Evolutionary conservation across 2,797 vertebrate species (phyloP), one percentile per base, ranked within the genome.

Genomic region (Gallinago stenura): DNA sequence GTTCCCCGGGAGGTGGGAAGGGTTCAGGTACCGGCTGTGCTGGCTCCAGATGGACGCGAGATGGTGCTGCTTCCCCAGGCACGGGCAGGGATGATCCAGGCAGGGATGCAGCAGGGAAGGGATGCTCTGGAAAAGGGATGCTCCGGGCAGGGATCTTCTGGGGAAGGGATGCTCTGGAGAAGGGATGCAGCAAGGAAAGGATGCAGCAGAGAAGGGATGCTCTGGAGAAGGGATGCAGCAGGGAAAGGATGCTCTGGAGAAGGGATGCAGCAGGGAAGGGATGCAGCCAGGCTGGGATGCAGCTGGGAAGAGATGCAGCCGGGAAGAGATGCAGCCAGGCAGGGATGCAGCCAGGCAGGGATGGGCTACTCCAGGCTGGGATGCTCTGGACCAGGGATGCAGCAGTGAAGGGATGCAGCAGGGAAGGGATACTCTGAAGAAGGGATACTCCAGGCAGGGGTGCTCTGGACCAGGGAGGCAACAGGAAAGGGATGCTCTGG

Each of bases 41-140:
- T 62, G 3, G 92, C 92, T 62, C 3, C 50, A 22, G 43, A 50
- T 6, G 3, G 22, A 83, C 98, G 28, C 97, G 70, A 97, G 98
- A 77, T 97, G 98, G 98, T 82, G 93, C 96, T 51, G 90, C 51
- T 20, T 45, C 33, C 83, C 43, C 89, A 53, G 56, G 79, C 68
- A 94, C 17, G 6, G 79, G 50, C 15, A 51, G 50, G 50, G 50
- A 58, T 50, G 48, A 24, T 50, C 21, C 22, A 4, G 24, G 46
- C 21, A 48, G 46, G 46, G 46, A 24, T 50, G 22, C 51, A 10
- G 26, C 51, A 4, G 28, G 51, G 48, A 25, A 48, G 26, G 9
- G 51, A 48, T 46, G 9, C 10, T 46, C 45, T 11, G 45, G 43
- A 19, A 19, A 25, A 48, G 26, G 9, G 51, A 48, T 46, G 9